Evolutionary conservation across 2,888 invertebrate genomes (phyloP).

Genomic region (Mythimna ferrago): DNA sequence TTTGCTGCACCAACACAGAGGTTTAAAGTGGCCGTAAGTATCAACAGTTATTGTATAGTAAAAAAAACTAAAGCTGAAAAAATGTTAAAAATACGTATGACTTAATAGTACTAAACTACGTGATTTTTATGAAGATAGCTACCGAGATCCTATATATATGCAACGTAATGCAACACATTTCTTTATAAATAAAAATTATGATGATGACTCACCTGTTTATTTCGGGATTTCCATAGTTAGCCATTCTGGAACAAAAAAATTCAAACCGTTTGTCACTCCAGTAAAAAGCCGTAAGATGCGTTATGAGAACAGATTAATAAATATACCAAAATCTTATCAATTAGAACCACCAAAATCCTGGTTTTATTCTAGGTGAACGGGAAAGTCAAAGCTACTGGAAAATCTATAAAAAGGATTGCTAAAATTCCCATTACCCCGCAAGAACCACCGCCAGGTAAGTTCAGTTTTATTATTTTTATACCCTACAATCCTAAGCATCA

Average conservation of each 20-base stretch:
- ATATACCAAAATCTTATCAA: neutral
- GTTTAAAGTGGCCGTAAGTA: conserved; percentile 64
- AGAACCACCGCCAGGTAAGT: conserved; percentile 46
- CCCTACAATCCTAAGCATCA: neutral
- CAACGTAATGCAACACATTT: neutral
- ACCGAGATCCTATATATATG: too few relatives aligned
- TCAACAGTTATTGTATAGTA: conserved; percentile 1
- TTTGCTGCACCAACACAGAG: conserved; percentile 53
- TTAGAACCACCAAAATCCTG: neutral
- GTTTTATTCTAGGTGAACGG: conserved; percentile 55
- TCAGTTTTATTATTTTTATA: neutral
- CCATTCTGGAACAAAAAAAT: too few relatives aligned
- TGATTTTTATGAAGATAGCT: too few relatives aligned
- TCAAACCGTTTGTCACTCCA: too few relatives aligned
- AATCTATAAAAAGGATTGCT: conserved; percentile 45
- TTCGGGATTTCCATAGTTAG: neutral
- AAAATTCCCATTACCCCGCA: conserved; percentile 61
- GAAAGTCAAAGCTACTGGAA: conserved; percentile 24
- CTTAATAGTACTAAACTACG: too few relatives aligned
- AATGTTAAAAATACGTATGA: too few relatives aligned
- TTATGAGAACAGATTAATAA: neutral
- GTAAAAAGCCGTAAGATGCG: neutral
- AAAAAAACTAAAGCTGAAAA: neutral
- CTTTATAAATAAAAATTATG: neutral
- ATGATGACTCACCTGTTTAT: neutral